These are phyloP conservation scores for Petaurus breviceps DNA, from an alignment of 2,113 vertebrate species.

Conservation along the genomic window DNA sequence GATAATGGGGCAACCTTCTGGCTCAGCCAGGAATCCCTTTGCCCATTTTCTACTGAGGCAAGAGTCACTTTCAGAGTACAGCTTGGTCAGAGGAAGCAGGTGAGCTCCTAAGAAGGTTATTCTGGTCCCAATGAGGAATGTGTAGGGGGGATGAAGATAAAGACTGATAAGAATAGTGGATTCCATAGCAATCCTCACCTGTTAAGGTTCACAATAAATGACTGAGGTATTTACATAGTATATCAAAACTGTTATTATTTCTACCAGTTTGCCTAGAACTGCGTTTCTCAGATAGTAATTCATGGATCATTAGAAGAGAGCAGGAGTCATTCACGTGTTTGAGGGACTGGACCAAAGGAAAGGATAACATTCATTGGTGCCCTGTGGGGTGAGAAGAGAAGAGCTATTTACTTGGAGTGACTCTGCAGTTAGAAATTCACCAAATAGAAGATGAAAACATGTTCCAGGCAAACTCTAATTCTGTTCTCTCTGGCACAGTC, in stretches of 20 bases:
- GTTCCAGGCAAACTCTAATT: neutral
- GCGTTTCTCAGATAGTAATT: neutral
- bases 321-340: neutral
- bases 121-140: neutral
- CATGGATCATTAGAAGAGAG: neutral
- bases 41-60: neutral
- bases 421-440: neutral
- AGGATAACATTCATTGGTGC: neutral
- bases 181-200: neutral
- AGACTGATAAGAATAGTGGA: neutral
- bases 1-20: neutral
- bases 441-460: neutral
- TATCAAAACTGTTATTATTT: neutral
- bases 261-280: neutral
- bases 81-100: neutral
- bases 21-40: neutral
- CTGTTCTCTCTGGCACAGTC: neutral
- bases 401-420: neutral
- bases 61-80: neutral
- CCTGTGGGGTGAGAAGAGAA: neutral
- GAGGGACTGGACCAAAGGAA: neutral
- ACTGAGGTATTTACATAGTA: neutral
- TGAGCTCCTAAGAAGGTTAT: neutral
- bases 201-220: neutral
- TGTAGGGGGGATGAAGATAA: neutral